Percentiles rank a stretch among this genome's conserved stretches.
Evolutionary conservation across 2,113 vertebrate genomes (phyloP).

Genomic region (Reinhardtius hippoglossoides): DNA sequence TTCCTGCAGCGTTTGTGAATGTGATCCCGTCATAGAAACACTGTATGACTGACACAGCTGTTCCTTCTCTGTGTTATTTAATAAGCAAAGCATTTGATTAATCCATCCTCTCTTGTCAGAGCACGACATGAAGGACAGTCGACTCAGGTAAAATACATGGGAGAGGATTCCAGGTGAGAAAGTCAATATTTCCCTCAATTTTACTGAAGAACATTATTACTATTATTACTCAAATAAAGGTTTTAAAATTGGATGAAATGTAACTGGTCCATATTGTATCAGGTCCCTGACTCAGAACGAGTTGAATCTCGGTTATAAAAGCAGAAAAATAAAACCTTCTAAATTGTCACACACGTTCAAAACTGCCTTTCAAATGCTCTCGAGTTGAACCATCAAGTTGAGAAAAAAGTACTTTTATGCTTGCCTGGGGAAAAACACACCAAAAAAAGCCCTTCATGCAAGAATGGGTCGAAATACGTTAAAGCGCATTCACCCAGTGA

Average conservation of each 20-base stretch:
- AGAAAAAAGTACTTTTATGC: not conserved
- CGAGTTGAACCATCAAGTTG: not conserved
- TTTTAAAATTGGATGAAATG: not conserved
- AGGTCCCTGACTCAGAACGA: too few relatives aligned
- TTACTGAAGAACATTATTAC: not conserved
- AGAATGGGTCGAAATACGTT: not conserved
- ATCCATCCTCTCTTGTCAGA: not conserved
- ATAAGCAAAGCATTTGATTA: not conserved
- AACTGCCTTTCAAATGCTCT: not conserved
- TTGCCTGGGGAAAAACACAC: not conserved
- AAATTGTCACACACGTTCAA: too few relatives aligned
- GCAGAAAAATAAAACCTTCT: too few relatives aligned
- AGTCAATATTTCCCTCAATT: not conserved
- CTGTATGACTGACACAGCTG: not conserved
- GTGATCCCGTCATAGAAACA: not conserved
- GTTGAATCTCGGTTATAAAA: too few relatives aligned
- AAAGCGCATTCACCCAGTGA: not conserved
- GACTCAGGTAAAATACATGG: not conserved
- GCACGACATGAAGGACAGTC: not conserved
- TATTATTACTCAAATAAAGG: not conserved
- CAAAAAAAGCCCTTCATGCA: not conserved
- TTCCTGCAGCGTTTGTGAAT: constrained; percentile 1
- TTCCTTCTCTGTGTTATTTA: not conserved
- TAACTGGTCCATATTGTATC: not conserved
- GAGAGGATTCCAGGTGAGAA: not conserved